A percentile compares a stretch with the other conserved stretches of the same genome.
phyloP scores from a whole-genome alignment of 2,797 vertebrate species.

The Leptodon cayanensis region DNA sequence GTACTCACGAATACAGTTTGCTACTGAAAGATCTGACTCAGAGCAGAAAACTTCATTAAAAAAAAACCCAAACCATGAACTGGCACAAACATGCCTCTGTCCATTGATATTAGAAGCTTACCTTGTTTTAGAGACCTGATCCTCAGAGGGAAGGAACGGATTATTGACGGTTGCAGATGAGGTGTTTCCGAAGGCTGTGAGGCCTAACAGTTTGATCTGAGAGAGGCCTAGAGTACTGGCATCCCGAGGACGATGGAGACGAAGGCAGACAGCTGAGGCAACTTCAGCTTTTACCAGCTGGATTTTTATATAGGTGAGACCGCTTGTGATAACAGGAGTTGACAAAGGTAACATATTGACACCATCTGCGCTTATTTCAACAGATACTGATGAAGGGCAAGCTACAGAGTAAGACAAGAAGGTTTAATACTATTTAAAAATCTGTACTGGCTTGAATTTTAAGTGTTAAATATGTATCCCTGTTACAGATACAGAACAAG shows the following conservation, averaged over 20 bases:
- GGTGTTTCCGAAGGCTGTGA: constrained; percentile 96
- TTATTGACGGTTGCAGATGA: constrained; percentile 98
- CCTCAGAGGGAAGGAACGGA: constrained; percentile 97
- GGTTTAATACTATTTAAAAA: neutral
- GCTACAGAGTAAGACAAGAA: constrained; percentile 74
- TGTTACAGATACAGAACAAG: neutral
- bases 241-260: constrained; percentile 93
- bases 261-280: constrained; percentile 93
- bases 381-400: constrained; percentile 96
- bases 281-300: constrained; percentile 98
- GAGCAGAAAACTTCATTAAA: neutral
- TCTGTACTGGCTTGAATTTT: neutral
- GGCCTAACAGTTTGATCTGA: constrained; percentile 94
- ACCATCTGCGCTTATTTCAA: constrained; percentile 97
- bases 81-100: neutral
- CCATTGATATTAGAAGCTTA: constrained; percentile 26
- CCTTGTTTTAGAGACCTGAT: constrained; percentile 99
- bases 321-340: constrained; percentile 93
- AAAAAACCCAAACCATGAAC: neutral
- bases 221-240: constrained; percentile 95
- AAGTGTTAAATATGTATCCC: neutral
- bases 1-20: neutral
- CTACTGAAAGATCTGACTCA: neutral
- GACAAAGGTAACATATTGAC: constrained; percentile 98
- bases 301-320: constrained; percentile 98